Evolutionary conservation across 2,113 vertebrate genomes (phyloP), one percentile per base, ranked within the genome.

Genomic region (Semnornis frantzii): DNA sequence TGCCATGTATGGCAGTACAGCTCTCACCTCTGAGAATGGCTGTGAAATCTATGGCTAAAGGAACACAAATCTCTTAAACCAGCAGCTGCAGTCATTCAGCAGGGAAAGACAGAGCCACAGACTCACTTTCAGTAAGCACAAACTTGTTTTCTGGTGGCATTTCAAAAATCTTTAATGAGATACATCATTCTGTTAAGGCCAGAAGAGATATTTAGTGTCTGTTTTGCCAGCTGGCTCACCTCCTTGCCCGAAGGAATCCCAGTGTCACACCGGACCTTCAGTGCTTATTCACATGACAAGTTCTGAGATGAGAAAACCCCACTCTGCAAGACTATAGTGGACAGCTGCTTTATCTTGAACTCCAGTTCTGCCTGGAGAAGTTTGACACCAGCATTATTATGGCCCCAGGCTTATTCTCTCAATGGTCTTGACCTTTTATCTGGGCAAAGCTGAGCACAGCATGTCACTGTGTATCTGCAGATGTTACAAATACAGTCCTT

Each of bases 331-430:
- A 4, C 23, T 17, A 3, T 20, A 58, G 62, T 27, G 30, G 69
- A 39, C 13, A 18, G 18, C 4, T 55, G n/a, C 2, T 7, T 23
- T 55, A 44, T 30, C n/a, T 30, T n/a, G 14, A 78, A 52, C 15
- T 27, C 48, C 42, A 27, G 16, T 4, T 46, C 46, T 81, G 39
- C 2, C 46, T 46, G 34, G 6, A 81, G 58, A 27, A 75, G 71
- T 16, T 3, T 5, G 34, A 5, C 33, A 28, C 2, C 4, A 30
- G 18, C 11, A 3, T 9, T 8, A 0, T 4, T 3, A 0, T 3
- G 14, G 63, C 13, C 46, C 5, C 82, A 60, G 27, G 9, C 10
- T 63, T 27, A 20, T 52, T 27, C 17, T 39, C 18, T 17, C 19
- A 10, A 3, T 17, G 68, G 33, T 5, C 76, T 12, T 82, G 71